Conservation (phyloP, 1,140 invertebrate species). For the Asobara japonica region DNA sequence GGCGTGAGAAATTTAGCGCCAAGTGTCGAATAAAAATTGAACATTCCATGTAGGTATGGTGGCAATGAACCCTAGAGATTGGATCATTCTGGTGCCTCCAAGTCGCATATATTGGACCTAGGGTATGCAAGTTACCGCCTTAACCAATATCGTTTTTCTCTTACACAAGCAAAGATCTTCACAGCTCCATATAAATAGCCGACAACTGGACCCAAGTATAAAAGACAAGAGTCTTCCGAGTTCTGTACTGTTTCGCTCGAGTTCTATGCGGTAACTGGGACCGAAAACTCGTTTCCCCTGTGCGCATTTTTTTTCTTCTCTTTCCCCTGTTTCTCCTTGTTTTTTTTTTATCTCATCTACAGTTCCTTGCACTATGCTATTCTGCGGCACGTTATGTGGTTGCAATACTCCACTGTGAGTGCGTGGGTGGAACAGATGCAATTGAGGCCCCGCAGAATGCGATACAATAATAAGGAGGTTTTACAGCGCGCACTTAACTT, state of each 20-base stretch:
- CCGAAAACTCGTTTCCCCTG: slow-evolving; percentile 39
- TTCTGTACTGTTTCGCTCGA: not conserved
- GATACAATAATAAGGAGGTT: slow-evolving; percentile 20
- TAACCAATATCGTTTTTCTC: slow-evolving; percentile 16
- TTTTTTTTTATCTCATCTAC: slow-evolving; percentile 1
- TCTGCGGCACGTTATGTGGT: slow-evolving; percentile 21
- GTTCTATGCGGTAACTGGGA: not conserved
- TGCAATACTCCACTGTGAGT: not conserved
- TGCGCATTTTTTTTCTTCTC: not conserved
- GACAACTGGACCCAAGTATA: slow-evolving; percentile 31
- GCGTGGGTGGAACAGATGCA: slow-evolving; percentile 30
- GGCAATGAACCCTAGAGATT: slow-evolving; percentile 23
- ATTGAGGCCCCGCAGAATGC: not conserved
- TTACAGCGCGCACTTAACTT: not conserved
- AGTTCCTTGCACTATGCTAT: not conserved
- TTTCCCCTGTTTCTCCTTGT: slow-evolving; percentile 18
- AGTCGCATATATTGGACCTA: slow-evolving; percentile 26
- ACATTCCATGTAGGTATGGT: slow-evolving; percentile 7
- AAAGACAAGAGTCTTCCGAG: slow-evolving; percentile 34
- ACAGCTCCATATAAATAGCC: slow-evolving; percentile 36
- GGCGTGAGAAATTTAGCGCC: not conserved
- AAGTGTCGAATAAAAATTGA: slow-evolving; percentile 7
- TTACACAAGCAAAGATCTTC: slow-evolving; percentile 27
- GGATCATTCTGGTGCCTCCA: not conserved
- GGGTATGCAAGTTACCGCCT: slow-evolving; percentile 24